These are phyloP conservation scores for Sebastes jordani DNA, from an alignment of 2,797 vertebrate species.

Conservation along the genomic window DNA sequence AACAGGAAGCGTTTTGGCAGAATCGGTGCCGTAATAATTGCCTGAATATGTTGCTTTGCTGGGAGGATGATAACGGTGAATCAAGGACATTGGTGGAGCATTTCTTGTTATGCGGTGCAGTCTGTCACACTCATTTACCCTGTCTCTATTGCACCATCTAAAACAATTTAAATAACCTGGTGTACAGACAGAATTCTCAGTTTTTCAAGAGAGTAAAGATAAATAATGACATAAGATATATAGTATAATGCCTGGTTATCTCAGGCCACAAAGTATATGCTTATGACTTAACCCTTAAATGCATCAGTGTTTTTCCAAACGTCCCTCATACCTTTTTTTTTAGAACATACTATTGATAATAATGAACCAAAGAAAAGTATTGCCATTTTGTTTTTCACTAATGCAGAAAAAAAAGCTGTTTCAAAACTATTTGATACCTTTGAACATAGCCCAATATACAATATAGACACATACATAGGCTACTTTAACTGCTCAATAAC, in stretches of 20 bases:
- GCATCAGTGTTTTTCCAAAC: background rate
- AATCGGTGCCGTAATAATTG: slow-evolving; percentile 20
- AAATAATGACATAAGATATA: background rate
- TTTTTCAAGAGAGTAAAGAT: background rate
- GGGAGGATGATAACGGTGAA: slow-evolving; percentile 7
- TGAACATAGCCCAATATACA: background rate
- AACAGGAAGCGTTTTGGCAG: slow-evolving; percentile 30
- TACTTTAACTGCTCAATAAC: background rate
- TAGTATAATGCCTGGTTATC: background rate
- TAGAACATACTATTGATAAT: background rate
- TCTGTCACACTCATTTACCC: background rate
- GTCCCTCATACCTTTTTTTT: background rate
- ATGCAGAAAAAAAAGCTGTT: background rate
- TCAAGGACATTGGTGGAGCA: background rate
- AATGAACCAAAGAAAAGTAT: too few relatives aligned
- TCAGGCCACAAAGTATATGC: background rate
- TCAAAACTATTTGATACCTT: background rate
- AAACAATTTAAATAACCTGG: background rate
- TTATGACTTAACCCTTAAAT: background rate
- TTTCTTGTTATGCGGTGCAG: background rate
- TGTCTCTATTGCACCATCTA: background rate
- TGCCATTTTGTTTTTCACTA: background rate
- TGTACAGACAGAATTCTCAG: background rate
- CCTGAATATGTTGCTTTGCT: slow-evolving; percentile 11
- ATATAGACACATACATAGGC: background rate